Evolutionary conservation across 2,888 invertebrate species (phyloP).

Genomic region (Cinara cedri): DNA sequence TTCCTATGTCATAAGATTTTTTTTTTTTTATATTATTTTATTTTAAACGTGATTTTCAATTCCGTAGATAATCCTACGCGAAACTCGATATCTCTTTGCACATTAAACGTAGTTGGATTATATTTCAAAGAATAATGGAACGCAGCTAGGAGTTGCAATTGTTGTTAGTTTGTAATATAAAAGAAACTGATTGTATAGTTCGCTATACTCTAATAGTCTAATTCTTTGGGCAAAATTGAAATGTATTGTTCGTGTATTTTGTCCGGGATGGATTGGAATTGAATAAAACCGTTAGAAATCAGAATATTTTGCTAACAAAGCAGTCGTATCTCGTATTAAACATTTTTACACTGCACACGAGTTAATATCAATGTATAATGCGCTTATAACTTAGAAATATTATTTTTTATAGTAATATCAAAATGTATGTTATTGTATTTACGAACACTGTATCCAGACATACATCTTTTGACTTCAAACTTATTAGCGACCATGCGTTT

Average conservation of each 20-base stretch:
- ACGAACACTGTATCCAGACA: too few relatives aligned
- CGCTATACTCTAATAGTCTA: not conserved
- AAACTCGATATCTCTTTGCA: not conserved
- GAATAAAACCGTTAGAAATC: not conserved
- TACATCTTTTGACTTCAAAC: too few relatives aligned
- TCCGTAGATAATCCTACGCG: not conserved
- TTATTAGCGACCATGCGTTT: too few relatives aligned
- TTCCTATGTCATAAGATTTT: not conserved
- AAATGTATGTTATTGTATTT: too few relatives aligned
- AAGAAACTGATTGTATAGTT: not conserved
- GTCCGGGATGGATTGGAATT: not conserved
- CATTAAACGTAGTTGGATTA: not conserved
- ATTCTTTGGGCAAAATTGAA: constrained; percentile 7
- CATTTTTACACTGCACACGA: too few relatives aligned
- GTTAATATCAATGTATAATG: too few relatives aligned
- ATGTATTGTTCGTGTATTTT: not conserved
- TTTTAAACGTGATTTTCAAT: not conserved
- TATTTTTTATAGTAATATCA: too few relatives aligned
- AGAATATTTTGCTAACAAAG: not conserved
- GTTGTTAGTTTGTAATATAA: not conserved
- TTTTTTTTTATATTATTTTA: not conserved
- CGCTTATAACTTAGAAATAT: too few relatives aligned
- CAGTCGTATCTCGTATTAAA: too few relatives aligned
- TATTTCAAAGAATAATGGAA: not conserved
- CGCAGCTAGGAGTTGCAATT: not conserved